Percentiles rank a stretch among this genome's conserved stretches.
Evolutionary conservation across 2,888 invertebrate genomes (phyloP).

Genomic region (Drosophila longiperda): DNA sequence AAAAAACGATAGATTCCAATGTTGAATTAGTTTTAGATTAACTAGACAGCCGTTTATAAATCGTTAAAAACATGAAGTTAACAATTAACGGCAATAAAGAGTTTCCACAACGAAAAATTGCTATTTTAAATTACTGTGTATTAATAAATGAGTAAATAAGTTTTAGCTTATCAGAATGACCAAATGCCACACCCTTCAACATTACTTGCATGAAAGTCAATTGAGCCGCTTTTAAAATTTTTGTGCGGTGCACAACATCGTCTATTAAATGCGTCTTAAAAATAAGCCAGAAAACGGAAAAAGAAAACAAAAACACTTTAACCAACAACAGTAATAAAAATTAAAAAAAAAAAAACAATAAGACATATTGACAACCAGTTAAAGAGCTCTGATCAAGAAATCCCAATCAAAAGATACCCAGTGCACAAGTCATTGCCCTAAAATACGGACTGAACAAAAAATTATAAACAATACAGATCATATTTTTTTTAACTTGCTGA

Average conservation of each 20-base stretch:
- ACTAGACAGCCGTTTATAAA: neutral
- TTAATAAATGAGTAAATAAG: neutral
- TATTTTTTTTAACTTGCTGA: neutral
- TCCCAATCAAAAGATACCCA: neutral
- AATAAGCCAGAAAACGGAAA: constrained; percentile 27
- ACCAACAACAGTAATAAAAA: constrained; percentile 21
- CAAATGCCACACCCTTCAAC: constrained; percentile 45
- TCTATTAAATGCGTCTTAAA: constrained; percentile 57
- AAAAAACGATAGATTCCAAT: neutral
- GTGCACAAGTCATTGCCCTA: neutral
- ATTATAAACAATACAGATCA: neutral
- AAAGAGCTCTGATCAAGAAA: neutral
- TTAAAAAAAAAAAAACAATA: constrained; percentile 1
- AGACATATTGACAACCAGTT: neutral
- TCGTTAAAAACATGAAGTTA: neutral
- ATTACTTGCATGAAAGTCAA: constrained; percentile 5
- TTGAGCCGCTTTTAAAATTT: constrained; percentile 4
- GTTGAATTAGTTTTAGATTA: neutral
- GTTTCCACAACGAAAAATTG: no score
- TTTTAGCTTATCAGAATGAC: neutral
- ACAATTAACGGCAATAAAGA: no score
- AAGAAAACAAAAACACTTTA: constrained; percentile 12
- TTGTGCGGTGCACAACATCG: constrained; percentile 43
- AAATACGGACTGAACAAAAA: neutral
- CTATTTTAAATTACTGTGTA: neutral